Percentiles rank a stretch among this genome's conserved stretches.
These are phyloP conservation scores for Ceuthmochares aereus DNA, from an alignment of 2,113 vertebrate species.

Conservation along the genomic window DNA sequence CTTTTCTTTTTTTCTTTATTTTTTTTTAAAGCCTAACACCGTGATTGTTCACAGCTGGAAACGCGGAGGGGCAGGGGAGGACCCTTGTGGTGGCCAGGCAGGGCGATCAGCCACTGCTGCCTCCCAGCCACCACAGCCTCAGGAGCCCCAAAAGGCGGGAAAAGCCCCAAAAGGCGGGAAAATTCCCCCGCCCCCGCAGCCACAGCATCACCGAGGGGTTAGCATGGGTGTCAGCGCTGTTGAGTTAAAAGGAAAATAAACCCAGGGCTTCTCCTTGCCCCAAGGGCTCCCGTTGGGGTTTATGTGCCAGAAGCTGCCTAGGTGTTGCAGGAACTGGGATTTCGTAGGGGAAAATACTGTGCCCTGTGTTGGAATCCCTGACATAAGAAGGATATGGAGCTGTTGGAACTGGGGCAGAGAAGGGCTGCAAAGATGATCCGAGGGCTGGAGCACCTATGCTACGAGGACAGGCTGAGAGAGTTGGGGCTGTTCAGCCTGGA, in stretches of 20 bases:
- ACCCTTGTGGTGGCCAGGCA: rapidly evolving
- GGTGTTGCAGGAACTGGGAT: background rate
- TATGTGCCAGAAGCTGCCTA: background rate
- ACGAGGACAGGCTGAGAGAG: too few species aligned
- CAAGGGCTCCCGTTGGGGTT: background rate
- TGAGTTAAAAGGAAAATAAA: background rate
- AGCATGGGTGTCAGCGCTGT: rapidly evolving
- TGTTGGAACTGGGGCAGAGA: too few species aligned
- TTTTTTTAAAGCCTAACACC: too few species aligned
- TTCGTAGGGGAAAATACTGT: background rate
- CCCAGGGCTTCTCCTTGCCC: background rate
- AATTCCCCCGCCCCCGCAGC: background rate
- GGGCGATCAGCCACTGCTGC: rapidly evolving
- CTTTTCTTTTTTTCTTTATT: too few species aligned
- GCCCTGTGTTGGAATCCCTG: too few species aligned
- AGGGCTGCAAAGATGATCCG: too few species aligned
- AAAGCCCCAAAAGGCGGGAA: background rate
- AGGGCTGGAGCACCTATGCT: too few species aligned
- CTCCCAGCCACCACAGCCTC: background rate
- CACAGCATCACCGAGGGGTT: too few species aligned
- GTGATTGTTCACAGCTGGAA: rapidly evolving
- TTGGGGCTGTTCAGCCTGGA: too few species aligned
- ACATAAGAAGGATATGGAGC: too few species aligned
- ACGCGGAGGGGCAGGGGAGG: rapidly evolving
- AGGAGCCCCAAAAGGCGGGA: rapidly evolving